Evolutionary conservation across 2,113 vertebrate genomes (phyloP).

Genomic region (Piprites chloris): DNA sequence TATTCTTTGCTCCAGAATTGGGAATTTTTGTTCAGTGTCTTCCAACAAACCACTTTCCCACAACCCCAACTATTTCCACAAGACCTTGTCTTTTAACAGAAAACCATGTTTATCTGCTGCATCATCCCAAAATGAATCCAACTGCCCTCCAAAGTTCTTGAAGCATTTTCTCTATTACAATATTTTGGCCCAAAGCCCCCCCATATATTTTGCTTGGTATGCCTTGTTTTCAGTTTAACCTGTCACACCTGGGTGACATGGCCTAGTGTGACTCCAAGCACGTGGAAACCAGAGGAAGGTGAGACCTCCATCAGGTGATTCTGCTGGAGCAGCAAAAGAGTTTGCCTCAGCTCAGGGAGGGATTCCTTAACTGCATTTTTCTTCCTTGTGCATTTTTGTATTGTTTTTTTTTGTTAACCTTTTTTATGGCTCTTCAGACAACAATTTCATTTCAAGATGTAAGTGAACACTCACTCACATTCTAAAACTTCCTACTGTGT

Average conservation of each 20-base stretch:
- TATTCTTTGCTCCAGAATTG: background rate
- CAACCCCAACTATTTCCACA: background rate
- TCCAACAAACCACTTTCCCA: background rate
- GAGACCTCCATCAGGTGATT: rapidly evolving
- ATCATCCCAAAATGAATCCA: background rate
- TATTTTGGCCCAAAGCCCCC: background rate
- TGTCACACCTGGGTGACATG: rapidly evolving
- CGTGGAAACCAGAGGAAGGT: rapidly evolving
- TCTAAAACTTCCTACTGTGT: background rate
- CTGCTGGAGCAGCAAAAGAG: background rate
- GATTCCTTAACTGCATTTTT: background rate
- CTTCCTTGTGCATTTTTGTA: background rate
- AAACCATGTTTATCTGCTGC: background rate
- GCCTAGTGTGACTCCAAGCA: background rate
- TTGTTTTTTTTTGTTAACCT: background rate
- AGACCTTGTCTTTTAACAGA: background rate
- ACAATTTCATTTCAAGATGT: background rate
- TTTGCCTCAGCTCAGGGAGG: background rate
- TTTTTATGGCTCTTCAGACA: background rate
- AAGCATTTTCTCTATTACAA: background rate
- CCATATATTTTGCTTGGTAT: background rate
- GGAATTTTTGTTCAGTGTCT: background rate
- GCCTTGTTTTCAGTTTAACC: background rate
- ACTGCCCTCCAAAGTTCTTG: background rate
- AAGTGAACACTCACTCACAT: background rate